phyloP scores from a whole-genome alignment of 2,113 vertebrate species.

The Notarius quadriscutis region DNA sequence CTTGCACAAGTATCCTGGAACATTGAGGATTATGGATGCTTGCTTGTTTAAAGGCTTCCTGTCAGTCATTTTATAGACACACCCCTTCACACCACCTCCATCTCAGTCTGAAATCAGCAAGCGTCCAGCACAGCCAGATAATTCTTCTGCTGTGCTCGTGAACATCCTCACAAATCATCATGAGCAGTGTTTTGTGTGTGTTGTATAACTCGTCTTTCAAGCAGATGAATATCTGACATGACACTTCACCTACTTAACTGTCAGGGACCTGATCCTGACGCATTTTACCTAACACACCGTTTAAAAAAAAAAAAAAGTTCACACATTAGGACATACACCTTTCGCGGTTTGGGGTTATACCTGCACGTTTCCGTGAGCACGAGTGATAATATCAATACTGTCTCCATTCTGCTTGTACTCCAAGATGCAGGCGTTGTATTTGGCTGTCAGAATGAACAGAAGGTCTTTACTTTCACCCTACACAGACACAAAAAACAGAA shows the following conservation, averaged over 20 bases:
- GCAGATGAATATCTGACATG: not conserved
- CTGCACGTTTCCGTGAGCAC: constrained; percentile 96
- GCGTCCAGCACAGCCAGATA: not conserved
- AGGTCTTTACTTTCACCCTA: constrained; percentile 97
- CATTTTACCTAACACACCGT: not conserved
- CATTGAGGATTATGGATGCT: too few relatives aligned
- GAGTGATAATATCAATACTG: constrained; percentile 95
- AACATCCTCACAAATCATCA: not conserved
- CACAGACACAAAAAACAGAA: not conserved
- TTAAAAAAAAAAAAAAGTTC: too few relatives aligned
- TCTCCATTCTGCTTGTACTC: constrained; percentile 98
- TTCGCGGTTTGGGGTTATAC: constrained; percentile 61
- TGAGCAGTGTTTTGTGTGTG: not conserved
- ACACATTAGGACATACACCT: not conserved
- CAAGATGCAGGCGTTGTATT: constrained; percentile 97
- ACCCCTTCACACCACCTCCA: not conserved
- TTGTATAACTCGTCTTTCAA: not conserved
- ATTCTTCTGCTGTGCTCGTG: not conserved
- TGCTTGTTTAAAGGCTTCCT: too few relatives aligned
- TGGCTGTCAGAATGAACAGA: constrained; percentile 95
- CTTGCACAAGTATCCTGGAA: too few relatives aligned
- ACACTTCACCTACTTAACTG: not conserved
- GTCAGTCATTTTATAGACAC: not conserved
- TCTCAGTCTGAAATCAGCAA: not conserved
- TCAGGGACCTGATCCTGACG: not conserved